phyloP scores from a whole-genome alignment of 2,797 vertebrate species.

The Scleropages formosus region DNA sequence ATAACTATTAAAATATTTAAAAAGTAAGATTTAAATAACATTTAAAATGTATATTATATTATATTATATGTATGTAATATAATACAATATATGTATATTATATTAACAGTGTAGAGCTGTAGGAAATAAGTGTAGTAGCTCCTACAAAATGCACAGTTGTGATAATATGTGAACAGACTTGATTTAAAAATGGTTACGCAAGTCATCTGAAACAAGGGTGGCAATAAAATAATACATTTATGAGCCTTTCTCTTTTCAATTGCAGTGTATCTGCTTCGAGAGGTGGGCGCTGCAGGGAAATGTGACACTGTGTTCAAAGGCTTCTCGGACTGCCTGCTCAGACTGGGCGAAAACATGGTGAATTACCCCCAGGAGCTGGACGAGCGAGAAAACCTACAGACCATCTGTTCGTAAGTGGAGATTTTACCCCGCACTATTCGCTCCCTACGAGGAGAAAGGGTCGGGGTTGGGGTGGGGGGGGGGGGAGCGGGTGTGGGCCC shows the following conservation, averaged over 20 bases:
- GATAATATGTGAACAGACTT: no score
- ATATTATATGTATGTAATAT: not conserved
- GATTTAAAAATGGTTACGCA: no score
- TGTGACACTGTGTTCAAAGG: slow-evolving; percentile 81
- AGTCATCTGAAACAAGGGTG: no score
- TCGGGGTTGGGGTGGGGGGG: no score
- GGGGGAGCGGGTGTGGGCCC: no score
- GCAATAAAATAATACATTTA: no score
- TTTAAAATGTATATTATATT: not conserved
- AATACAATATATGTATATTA: not conserved
- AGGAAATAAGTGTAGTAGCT: no score
- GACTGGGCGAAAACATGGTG: slow-evolving; percentile 79
- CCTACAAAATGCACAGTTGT: no score
- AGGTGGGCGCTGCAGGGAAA: slow-evolving; percentile 71
- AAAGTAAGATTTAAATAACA: not conserved
- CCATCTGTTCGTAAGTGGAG: slow-evolving; percentile 77
- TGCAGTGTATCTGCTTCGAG: slow-evolving; percentile 76
- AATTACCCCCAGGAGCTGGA: slow-evolving; percentile 79
- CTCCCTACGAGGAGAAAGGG: not conserved
- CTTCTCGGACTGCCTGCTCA: slow-evolving; percentile 84
- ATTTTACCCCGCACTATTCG: slow-evolving; percentile 25
- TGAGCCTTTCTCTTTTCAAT: slow-evolving; percentile 22
- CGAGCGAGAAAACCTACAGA: slow-evolving; percentile 76
- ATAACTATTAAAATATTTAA: no score
- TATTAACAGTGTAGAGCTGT: no score